Evolutionary conservation across 2,797 vertebrate species (phyloP).

Genomic region (Rousettus madagascariensis): DNA sequence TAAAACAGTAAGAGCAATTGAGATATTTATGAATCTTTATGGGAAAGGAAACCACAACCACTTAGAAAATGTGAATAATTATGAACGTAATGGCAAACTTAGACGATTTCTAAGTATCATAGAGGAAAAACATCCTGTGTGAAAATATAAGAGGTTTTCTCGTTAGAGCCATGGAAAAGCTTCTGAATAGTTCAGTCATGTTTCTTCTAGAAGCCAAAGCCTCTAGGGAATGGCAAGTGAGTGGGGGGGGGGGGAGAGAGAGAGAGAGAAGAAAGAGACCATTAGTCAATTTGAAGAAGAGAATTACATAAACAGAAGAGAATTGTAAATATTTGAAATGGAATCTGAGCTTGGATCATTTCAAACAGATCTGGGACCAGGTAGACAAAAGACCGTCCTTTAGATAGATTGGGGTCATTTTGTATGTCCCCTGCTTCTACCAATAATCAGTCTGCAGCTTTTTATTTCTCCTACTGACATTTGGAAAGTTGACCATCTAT

Average conservation of each 20-base stretch:
- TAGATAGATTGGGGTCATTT: not conserved
- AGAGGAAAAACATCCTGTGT: not conserved
- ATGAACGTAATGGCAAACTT: not conserved
- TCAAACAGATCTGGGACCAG: not conserved
- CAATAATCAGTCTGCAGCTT: not conserved
- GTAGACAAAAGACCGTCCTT: not conserved
- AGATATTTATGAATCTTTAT: slow-evolving; percentile 9
- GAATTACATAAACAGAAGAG: not conserved
- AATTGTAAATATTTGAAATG: not conserved
- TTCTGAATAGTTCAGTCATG: not conserved
- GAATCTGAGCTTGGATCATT: slow-evolving; percentile 7
- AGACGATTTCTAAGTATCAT: not conserved
- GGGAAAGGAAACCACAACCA: slow-evolving; percentile 3
- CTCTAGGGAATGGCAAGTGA: not conserved
- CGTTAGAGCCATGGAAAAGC: not conserved
- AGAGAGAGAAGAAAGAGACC: not conserved
- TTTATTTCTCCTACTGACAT: slow-evolving; percentile 3
- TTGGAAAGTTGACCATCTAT: slow-evolving; percentile 25
- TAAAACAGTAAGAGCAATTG: not conserved
- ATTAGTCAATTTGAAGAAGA: slow-evolving; percentile 1
- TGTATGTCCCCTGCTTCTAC: not conserved
- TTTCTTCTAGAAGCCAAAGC: not conserved
- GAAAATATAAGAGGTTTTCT: slow-evolving; percentile 4
- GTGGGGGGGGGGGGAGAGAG: too few relatives aligned
- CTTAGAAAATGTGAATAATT: slow-evolving; percentile 5